These are phyloP conservation scores for Onychomys arenicola DNA, from an alignment of 2,797 vertebrate species.

Conservation along the genomic window DNA sequence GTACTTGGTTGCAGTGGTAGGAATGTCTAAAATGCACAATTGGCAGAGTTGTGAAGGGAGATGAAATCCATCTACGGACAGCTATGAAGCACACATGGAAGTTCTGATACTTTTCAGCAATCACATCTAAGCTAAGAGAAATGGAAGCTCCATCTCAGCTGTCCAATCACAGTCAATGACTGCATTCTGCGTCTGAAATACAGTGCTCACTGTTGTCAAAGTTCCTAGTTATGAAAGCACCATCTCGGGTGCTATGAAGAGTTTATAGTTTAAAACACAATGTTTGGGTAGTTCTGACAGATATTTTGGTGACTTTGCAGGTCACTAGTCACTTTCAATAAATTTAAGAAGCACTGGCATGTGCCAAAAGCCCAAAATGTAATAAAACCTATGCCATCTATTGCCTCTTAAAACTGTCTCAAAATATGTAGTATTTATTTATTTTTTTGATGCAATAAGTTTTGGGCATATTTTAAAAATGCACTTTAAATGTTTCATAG, in stretches of 20 bases:
- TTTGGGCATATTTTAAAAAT: constrained; percentile 38
- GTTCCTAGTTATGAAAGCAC: constrained; percentile 1
- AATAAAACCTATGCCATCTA: constrained; percentile 58
- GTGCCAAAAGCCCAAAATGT: constrained; percentile 26
- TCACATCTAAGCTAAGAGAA: constrained; percentile 28
- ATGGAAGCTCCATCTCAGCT: background rate
- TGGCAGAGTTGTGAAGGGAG: background rate
- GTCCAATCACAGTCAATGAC: constrained; percentile 24
- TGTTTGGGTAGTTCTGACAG: constrained; percentile 30
- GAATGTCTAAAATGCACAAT: background rate
- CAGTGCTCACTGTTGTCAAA: background rate
- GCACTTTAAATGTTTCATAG: constrained; percentile 50
- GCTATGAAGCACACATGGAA: background rate
- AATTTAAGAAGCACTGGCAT: constrained; percentile 50
- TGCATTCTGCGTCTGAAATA: background rate
- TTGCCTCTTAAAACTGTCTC: constrained; percentile 42
- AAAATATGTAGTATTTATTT: constrained; percentile 63
- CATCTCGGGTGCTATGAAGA: background rate
- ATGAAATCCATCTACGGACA: background rate
- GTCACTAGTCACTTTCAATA: constrained; percentile 65
- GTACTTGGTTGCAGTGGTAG: background rate
- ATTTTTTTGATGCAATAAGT: constrained; percentile 38
- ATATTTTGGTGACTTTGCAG: constrained; percentile 65
- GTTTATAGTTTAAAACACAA: constrained; percentile 18
- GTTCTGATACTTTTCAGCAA: background rate